phyloP scores from a whole-genome alignment of 2,113 vertebrate genomes.

The Elanoides forficatus region DNA sequence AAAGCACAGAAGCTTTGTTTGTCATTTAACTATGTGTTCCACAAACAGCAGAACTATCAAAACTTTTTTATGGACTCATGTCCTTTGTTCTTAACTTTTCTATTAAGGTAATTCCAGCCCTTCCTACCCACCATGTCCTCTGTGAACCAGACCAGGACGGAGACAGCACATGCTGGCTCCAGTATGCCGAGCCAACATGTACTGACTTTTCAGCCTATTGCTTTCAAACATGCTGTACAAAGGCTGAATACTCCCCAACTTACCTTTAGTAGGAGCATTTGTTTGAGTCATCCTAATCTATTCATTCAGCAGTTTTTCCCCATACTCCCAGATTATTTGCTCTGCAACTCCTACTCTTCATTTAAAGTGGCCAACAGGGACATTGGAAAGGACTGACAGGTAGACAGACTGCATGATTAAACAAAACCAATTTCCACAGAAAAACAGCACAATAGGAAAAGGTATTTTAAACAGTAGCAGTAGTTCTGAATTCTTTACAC shows the following conservation, averaged over 20 bases:
- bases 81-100: not conserved
- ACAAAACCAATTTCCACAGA: not conserved
- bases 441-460: not conserved
- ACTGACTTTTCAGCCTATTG: not conserved
- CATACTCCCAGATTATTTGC: not conserved
- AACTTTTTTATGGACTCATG: not conserved
- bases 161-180: not conserved
- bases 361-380: not conserved
- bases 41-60: not conserved
- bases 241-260: not conserved
- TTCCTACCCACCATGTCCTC: not conserved
- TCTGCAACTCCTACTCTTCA: not conserved
- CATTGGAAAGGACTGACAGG: not conserved
- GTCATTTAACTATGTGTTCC: not conserved
- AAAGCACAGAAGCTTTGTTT: not conserved
- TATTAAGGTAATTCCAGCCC: not conserved
- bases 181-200: not conserved
- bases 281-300: not conserved
- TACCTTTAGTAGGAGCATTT: not conserved
- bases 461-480: not conserved
- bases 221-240: rapidly evolving
- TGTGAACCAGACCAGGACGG: not conserved
- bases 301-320: not conserved
- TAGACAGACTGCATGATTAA: not conserved
- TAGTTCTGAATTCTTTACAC: not conserved